These are phyloP conservation scores for Mandrillus leucophaeus DNA, from an alignment of 2,113 vertebrate species.

Conservation along the genomic window DNA sequence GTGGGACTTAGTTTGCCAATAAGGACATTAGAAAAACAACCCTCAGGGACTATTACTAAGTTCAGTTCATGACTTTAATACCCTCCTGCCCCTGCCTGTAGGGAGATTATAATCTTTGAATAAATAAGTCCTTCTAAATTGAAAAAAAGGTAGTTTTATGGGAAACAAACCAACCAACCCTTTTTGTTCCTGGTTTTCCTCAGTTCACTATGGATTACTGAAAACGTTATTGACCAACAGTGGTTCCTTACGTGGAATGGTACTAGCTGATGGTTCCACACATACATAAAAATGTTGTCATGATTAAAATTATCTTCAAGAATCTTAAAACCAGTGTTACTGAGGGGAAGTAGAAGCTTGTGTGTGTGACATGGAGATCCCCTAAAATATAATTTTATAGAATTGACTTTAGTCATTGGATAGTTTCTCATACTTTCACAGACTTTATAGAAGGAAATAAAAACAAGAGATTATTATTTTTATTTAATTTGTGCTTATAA, in stretches of 20 bases:
- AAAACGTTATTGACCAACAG: not conserved
- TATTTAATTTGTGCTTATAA: not conserved
- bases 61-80: not conserved
- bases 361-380: not conserved
- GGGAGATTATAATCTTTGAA: not conserved
- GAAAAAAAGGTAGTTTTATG: not conserved
- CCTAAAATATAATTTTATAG: not conserved
- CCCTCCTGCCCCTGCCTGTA: not conserved
- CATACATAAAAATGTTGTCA: not conserved
- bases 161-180: not conserved
- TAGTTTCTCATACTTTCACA: not conserved
- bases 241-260: not conserved
- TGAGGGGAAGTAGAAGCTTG: not conserved
- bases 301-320: not conserved
- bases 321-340: not conserved
- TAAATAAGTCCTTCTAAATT: not conserved
- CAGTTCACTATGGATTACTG: not conserved
- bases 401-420: not conserved
- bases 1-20: not conserved
- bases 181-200: not conserved
- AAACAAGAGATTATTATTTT: not conserved
- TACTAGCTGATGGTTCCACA: not conserved
- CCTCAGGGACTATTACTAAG: not conserved
- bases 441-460: not conserved
- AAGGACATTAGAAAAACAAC: not conserved